Conservation (phyloP, 1,140 invertebrate species). For the Belonocnema kinseyi region DNA sequence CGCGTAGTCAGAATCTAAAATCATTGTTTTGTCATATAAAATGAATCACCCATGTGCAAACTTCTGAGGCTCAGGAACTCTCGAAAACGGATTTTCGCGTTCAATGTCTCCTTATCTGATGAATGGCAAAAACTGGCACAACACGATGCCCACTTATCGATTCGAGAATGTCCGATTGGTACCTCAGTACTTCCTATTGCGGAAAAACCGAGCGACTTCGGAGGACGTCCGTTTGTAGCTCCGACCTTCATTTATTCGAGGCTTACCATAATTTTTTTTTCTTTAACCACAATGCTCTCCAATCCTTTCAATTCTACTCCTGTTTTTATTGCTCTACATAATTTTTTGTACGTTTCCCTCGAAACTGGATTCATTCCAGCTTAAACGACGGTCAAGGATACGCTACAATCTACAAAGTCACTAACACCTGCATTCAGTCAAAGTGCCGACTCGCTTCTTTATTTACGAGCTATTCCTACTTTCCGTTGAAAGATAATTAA, state of each 20-base stretch:
- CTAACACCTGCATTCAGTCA: no score
- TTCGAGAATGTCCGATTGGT: conserved; percentile 19
- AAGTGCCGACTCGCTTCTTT: no score
- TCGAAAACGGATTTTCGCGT: conserved; percentile 2
- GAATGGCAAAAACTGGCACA: no score
- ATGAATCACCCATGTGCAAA: neutral
- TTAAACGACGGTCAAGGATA: no score
- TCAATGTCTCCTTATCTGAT: neutral
- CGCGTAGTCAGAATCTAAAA: no score
- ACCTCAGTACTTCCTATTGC: neutral
- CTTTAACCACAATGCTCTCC: neutral
- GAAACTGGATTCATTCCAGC: no score
- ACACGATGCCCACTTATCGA: conserved; percentile 6
- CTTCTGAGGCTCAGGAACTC: neutral
- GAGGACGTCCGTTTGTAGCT: conserved; percentile 40
- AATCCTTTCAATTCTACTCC: neutral
- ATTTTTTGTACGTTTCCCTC: no score
- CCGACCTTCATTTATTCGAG: conserved; percentile 34
- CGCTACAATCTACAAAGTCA: no score
- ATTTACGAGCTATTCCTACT: no score
- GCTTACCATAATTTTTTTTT: neutral
- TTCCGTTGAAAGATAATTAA: no score
- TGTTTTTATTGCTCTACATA: neutral
- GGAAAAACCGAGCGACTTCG: conserved; percentile 38
- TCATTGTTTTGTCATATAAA: neutral